Evolutionary conservation across 1,140 invertebrate species (phyloP).

Genomic region (Spodoptera frugiperda): DNA sequence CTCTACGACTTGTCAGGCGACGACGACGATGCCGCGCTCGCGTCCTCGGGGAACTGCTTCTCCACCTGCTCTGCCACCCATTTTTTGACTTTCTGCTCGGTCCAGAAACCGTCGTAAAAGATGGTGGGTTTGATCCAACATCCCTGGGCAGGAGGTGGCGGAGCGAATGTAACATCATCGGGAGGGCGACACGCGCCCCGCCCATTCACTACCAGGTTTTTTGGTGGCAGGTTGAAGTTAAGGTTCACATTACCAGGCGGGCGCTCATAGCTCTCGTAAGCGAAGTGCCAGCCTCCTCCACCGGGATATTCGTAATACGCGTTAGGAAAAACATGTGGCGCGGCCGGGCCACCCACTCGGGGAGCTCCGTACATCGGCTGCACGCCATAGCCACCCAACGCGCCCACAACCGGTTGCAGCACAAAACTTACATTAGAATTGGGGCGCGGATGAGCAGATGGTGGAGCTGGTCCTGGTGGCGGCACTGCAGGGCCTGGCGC

Average conservation of each 20-base stretch:
- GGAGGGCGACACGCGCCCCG: conserved; percentile 61
- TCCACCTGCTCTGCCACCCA: conserved; percentile 84
- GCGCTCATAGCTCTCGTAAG: conserved; percentile 76
- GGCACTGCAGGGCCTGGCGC: neutral
- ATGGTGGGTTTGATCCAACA: conserved; percentile 85
- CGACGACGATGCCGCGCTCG: conserved; percentile 54
- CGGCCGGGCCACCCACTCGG: conserved; percentile 57
- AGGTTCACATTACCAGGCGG: conserved; percentile 76
- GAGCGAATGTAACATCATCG: conserved; percentile 52
- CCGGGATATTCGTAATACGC: conserved; percentile 73
- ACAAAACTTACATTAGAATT: conserved; percentile 84
- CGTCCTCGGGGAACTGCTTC: conserved; percentile 77
- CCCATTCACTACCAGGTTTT: conserved; percentile 75
- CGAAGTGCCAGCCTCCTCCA: conserved; percentile 76
- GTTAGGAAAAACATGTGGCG: conserved; percentile 69
- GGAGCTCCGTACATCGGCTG: conserved; percentile 72
- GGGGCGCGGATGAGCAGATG: conserved; percentile 53
- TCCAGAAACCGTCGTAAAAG: conserved; percentile 85
- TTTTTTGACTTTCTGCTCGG: conserved; percentile 84
- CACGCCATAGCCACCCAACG: conserved; percentile 47
- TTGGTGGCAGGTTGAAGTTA: conserved; percentile 80
- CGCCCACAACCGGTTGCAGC: conserved; percentile 73
- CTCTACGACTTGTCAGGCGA: conserved; percentile 29
- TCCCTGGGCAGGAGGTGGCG: conserved; percentile 63
- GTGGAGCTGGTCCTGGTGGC: conserved; percentile 6